Conservation (phyloP, 2,113 vertebrate genomes). For the Dryoscopus gambensis region DNA sequence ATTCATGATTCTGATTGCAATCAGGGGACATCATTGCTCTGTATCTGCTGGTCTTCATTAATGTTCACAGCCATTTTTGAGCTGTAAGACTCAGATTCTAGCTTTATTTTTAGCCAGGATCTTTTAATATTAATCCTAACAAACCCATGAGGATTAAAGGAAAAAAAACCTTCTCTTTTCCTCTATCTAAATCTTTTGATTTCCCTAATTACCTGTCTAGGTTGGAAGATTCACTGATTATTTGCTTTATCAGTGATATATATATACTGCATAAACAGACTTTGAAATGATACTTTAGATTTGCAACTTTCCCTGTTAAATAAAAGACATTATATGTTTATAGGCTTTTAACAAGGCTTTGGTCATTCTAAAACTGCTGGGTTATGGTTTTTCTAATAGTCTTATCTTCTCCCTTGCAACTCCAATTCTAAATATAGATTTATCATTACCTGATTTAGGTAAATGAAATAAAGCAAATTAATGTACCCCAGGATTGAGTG, state of each 20-base stretch:
- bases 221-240: neutral
- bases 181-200: neutral
- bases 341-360: neutral
- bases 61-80: neutral
- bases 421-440: neutral
- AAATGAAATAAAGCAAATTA: conserved; percentile 15
- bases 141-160: neutral
- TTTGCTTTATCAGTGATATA: neutral
- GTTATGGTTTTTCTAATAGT: neutral
- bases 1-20: conserved; percentile 54
- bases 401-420: neutral
- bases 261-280: neutral
- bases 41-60: conserved; percentile 15
- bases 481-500: neutral
- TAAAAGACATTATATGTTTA: neutral
- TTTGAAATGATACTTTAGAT: neutral
- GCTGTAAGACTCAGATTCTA: neutral
- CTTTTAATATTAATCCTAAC: neutral
- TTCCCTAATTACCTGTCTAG: neutral
- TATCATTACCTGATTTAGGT: neutral
- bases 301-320: neutral
- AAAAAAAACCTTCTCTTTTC: neutral
- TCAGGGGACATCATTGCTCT: conserved; percentile 10
- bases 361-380: neutral
- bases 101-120: neutral